These are phyloP conservation scores for Triplophysa bombifrons DNA, from an alignment of 2,797 vertebrate genomes.

Conservation along the genomic window DNA sequence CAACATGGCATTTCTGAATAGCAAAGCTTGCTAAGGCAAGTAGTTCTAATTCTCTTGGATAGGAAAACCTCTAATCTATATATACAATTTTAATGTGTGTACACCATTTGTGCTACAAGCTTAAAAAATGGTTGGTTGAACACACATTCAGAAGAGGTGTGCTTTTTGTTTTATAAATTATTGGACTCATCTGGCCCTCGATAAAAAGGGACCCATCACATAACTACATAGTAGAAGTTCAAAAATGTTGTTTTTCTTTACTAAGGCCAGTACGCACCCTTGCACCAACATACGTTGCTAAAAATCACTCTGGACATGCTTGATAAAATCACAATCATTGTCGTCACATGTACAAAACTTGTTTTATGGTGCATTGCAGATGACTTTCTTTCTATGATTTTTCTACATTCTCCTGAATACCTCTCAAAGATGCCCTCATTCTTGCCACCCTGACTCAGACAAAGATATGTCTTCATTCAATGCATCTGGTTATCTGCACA, in stretches of 20 bases:
- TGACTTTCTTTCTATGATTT: not conserved
- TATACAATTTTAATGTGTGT: not conserved
- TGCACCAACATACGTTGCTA: too few relatives aligned
- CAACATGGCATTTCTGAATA: constrained; percentile 21
- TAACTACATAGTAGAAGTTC: too few relatives aligned
- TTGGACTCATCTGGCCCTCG: too few relatives aligned
- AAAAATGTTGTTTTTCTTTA: too few relatives aligned
- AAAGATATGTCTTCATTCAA: constrained; percentile 32
- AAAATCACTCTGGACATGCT: too few relatives aligned
- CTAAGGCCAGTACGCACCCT: too few relatives aligned
- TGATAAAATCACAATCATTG: too few relatives aligned
- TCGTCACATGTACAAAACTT: not conserved
- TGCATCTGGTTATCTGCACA: constrained; percentile 35
- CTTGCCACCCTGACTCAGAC: constrained; percentile 25
- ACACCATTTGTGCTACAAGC: too few relatives aligned
- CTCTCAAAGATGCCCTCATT: constrained; percentile 27
- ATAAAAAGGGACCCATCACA: too few relatives aligned
- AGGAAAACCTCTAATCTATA: not conserved
- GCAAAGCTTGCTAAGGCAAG: not conserved
- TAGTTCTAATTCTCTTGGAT: not conserved
- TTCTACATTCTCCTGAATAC: not conserved
- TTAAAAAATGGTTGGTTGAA: too few relatives aligned
- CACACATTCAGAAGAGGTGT: too few relatives aligned
- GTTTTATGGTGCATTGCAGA: not conserved
- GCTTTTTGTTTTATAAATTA: too few relatives aligned